These are phyloP conservation scores for Leucopsar rothschildi DNA, from an alignment of 2,113 vertebrate genomes.

Conservation along the genomic window DNA sequence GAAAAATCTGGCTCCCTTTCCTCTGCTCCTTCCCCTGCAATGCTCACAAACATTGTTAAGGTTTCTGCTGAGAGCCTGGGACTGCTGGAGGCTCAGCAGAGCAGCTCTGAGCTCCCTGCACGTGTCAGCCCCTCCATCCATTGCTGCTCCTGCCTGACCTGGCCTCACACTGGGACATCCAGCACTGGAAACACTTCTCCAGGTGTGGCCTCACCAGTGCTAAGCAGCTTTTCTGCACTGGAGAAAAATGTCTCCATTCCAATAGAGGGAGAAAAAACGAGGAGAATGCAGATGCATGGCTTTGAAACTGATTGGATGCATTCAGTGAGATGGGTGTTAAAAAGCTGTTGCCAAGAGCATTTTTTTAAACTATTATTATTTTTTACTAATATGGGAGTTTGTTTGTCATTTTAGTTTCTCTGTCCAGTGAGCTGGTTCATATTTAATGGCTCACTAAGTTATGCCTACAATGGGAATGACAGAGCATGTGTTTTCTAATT, in stretches of 20 bases:
- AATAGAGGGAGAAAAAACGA: not conserved
- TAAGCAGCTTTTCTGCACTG: not conserved
- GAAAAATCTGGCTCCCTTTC: not conserved
- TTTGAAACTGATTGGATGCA: not conserved
- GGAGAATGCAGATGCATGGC: not conserved
- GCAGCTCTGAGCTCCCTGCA: not conserved
- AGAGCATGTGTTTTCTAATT: not conserved
- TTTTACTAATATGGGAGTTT: not conserved
- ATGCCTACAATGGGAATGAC: not conserved
- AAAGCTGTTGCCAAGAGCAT: not conserved
- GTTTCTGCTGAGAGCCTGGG: not conserved
- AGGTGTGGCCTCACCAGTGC: not conserved
- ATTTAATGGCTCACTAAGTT: conserved; percentile 18
- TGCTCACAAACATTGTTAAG: fast-evolving
- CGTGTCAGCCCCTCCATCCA: fast-evolving
- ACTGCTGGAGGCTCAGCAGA: not conserved
- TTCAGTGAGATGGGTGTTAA: not conserved
- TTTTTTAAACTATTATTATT: not conserved
- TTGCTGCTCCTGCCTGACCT: not conserved
- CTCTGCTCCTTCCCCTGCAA: not conserved
- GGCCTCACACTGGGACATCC: fast-evolving
- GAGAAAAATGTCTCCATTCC: not conserved
- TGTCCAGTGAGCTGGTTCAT: conserved; percentile 6
- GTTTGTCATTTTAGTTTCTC: not conserved
- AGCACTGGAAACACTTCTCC: not conserved